Percentiles rank a stretch among this genome's conserved stretches.
phyloP scores from a whole-genome alignment of 2,888 invertebrate genomes.

The Aspidapion aeneum region DNA sequence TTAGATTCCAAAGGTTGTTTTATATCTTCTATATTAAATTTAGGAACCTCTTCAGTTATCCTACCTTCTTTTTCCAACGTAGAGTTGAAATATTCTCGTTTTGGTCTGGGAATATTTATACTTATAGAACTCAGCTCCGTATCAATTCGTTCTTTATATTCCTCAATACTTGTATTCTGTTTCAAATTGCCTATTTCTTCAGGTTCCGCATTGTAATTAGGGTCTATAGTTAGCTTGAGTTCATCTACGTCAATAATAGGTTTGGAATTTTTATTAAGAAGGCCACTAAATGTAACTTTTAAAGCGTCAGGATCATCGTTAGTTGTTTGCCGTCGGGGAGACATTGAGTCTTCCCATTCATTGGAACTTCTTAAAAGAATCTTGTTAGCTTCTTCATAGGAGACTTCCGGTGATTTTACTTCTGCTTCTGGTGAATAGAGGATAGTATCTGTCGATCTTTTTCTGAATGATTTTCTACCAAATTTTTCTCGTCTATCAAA shows the following conservation, averaged over 20 bases:
- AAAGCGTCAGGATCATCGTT: neutral
- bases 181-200: neutral
- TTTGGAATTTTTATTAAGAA: slow-evolving; percentile 26
- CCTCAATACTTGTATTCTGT: slow-evolving; percentile 33
- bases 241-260: slow-evolving; percentile 33
- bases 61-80: slow-evolving; percentile 15
- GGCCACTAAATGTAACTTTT: slow-evolving; percentile 22
- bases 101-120: slow-evolving; percentile 35
- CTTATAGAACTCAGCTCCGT: slow-evolving; percentile 38
- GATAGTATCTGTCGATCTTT: neutral
- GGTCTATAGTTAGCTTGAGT: slow-evolving; percentile 22
- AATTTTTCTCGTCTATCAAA: too few species aligned
- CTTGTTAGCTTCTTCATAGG: neutral
- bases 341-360: slow-evolving; percentile 36
- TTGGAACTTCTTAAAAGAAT: neutral
- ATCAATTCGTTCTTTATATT: slow-evolving; percentile 39
- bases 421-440: neutral
- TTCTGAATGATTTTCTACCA: neutral
- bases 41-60: neutral
- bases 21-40: neutral
- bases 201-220: neutral
- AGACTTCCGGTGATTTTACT: neutral
- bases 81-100: slow-evolving; percentile 18
- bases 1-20: slow-evolving; percentile 22
- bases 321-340: slow-evolving; percentile 24